A percentile compares a stretch with the other conserved stretches of the same genome.
Conservation (phyloP, 2,888 invertebrate genomes). For the Alcis repandata region DNA sequence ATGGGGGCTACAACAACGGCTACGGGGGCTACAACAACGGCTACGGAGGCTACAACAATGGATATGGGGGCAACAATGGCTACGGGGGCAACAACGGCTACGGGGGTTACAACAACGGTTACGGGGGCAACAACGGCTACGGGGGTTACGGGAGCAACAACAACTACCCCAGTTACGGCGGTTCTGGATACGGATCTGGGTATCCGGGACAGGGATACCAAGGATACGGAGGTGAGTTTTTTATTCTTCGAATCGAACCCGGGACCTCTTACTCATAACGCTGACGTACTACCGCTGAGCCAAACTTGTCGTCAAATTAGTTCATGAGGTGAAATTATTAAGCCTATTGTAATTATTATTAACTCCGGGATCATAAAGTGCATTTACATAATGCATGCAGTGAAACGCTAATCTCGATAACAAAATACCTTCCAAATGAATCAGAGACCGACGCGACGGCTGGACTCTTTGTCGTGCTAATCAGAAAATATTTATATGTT, state of each 20-base stretch:
- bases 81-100: constrained; percentile 52
- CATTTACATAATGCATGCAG: too few relatives aligned
- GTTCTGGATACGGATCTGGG: constrained; percentile 44
- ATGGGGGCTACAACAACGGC: constrained; percentile 8
- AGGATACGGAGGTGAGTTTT: constrained; percentile 43
- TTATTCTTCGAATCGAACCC: too few relatives aligned
- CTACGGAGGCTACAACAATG: constrained; percentile 54
- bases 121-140: constrained; percentile 44
- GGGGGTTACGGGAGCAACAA: constrained; percentile 42
- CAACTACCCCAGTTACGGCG: constrained; percentile 52
- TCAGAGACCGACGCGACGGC: too few relatives aligned
- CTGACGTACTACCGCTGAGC: background rate
- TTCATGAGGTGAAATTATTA: too few relatives aligned
- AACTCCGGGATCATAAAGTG: too few relatives aligned
- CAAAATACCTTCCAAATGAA: too few relatives aligned
- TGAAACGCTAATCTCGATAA: too few relatives aligned
- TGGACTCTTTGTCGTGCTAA: too few relatives aligned
- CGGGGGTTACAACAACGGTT: constrained; percentile 49
- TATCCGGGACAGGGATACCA: constrained; percentile 53
- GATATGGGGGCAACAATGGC: constrained; percentile 53
- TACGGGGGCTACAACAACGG: constrained; percentile 17
- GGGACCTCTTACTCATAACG: too few relatives aligned
- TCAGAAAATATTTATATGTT: too few relatives aligned
- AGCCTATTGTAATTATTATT: too few relatives aligned
- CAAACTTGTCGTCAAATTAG: too few relatives aligned